phyloP scores from a whole-genome alignment of 1,140 invertebrate species.

The Lasaia peninsularis region DNA sequence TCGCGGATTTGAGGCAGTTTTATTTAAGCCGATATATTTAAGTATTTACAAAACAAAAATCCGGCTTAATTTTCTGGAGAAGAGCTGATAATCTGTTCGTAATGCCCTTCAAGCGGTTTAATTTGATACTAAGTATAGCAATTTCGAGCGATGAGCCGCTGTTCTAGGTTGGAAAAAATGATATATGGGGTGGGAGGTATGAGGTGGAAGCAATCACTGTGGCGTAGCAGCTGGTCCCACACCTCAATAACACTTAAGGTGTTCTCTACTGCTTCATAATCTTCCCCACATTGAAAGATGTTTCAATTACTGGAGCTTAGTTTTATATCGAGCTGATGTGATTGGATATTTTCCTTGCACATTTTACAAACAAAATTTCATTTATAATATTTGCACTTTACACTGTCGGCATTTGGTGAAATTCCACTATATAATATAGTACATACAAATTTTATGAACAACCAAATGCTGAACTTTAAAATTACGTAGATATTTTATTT shows the following conservation, averaged over 20 bases:
- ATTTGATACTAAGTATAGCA: conserved; percentile 73
- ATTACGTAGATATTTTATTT: too few species aligned
- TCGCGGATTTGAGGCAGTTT: conserved; percentile 51
- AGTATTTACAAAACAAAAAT: conserved; percentile 68
- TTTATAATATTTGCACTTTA: too few species aligned
- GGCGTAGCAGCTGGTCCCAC: conserved; percentile 57
- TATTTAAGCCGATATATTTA: conserved; percentile 63
- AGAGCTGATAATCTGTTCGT: conserved; percentile 55
- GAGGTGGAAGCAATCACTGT: conserved; percentile 49
- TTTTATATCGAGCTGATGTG: too few species aligned
- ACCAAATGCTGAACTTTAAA: too few species aligned
- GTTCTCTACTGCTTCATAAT: conserved; percentile 40
- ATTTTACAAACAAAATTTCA: too few species aligned
- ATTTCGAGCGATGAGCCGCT: conserved; percentile 55
- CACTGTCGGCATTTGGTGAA: too few species aligned
- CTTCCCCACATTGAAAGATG: neutral
- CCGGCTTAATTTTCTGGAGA: conserved; percentile 52
- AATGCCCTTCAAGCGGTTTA: conserved; percentile 61
- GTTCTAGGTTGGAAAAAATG: conserved; percentile 63
- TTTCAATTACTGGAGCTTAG: neutral
- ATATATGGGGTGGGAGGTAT: conserved; percentile 40
- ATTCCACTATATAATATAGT: too few species aligned
- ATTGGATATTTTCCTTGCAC: too few species aligned
- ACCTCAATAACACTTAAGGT: conserved; percentile 61
- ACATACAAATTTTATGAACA: too few species aligned